Conservation (phyloP, 2,888 invertebrate species). For the Prenolepis imparis region DNA sequence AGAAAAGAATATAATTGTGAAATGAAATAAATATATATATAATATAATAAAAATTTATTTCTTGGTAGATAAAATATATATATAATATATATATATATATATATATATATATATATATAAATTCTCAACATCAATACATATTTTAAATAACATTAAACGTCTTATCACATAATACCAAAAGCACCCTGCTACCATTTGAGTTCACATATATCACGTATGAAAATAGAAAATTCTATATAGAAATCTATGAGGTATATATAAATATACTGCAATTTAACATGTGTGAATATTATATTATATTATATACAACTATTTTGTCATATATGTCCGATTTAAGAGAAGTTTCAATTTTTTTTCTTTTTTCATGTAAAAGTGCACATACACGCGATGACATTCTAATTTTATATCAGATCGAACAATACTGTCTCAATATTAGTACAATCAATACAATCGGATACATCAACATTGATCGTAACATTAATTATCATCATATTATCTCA, state of each 20-base stretch:
- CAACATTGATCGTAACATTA: background rate
- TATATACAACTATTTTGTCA: conserved; percentile 56
- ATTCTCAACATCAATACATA: conserved; percentile 69
- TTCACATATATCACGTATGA: conserved; percentile 68
- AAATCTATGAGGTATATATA: conserved; percentile 74
- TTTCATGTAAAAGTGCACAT: background rate
- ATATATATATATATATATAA: conserved; percentile 69
- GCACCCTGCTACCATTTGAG: conserved; percentile 64
- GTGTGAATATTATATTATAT: conserved; percentile 53
- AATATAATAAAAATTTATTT: conserved; percentile 73
- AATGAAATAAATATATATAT: conserved; percentile 29
- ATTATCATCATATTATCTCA: background rate
- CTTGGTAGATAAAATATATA: conserved; percentile 72
- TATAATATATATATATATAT: conserved; percentile 58
- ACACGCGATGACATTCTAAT: background rate
- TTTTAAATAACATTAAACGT: conserved; percentile 65
- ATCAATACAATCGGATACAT: background rate
- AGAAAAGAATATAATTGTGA: conserved; percentile 13
- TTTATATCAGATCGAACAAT: conserved; percentile 11
- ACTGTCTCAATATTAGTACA: background rate
- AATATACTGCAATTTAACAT: conserved; percentile 61
- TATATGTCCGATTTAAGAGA: background rate
- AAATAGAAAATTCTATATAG: conserved; percentile 77
- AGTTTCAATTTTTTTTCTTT: background rate
- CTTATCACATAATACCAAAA: conserved; percentile 67